Conservation (phyloP, 2,113 vertebrate species). For the Oreotragus oreotragus region DNA sequence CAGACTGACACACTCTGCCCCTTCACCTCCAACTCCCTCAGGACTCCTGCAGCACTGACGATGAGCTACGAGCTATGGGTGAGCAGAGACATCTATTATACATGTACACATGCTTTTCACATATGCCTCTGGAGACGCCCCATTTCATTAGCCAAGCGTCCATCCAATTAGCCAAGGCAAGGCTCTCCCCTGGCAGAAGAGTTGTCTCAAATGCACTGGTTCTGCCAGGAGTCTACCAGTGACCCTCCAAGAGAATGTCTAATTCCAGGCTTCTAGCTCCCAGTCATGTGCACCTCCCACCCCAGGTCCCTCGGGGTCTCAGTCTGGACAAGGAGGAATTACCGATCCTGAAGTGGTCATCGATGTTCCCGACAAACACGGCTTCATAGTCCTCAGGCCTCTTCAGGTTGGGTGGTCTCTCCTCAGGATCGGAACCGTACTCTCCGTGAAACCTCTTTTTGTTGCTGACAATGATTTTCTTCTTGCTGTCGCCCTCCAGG, state of each 20-base stretch:
- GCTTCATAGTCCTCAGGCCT: slow-evolving; percentile 95
- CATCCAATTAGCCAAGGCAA: neutral
- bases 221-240: neutral
- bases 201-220: neutral
- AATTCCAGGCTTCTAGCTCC: neutral
- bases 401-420: slow-evolving; percentile 86
- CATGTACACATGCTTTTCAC: neutral
- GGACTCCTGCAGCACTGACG: neutral
- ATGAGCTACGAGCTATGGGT: too few relatives aligned
- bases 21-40: neutral
- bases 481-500: slow-evolving; percentile 86
- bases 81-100: neutral
- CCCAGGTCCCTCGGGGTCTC: neutral
- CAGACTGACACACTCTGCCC: neutral
- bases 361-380: slow-evolving; percentile 93
- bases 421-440: slow-evolving; percentile 86
- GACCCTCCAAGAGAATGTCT: neutral
- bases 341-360: slow-evolving; percentile 98
- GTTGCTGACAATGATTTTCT: slow-evolving; percentile 92
- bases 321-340: slow-evolving; percentile 10
- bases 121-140: neutral
- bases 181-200: neutral
- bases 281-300: neutral
- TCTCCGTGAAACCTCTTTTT: slow-evolving; percentile 96
- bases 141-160: neutral